Conservation (phyloP, 1,140 invertebrate genomes). For the Hycleus cichorii region DNA sequence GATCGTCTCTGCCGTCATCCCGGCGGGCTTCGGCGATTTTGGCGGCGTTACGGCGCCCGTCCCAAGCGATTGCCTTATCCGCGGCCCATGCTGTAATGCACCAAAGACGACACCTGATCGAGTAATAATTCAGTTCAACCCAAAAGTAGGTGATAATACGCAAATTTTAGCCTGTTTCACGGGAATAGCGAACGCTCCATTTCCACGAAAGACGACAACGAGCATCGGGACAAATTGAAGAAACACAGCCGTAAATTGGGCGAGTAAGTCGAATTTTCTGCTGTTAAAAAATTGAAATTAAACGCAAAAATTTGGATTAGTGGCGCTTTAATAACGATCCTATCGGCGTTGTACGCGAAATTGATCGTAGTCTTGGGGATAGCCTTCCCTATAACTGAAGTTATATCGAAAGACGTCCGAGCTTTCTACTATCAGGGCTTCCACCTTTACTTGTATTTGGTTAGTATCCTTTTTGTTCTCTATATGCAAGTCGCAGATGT, state of each 20-base stretch:
- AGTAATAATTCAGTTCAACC: conserved; percentile 15
- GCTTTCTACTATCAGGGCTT: conserved; percentile 68
- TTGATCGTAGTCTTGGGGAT: conserved; percentile 70
- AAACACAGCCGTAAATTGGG: conserved; percentile 39
- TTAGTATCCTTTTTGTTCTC: conserved; percentile 71
- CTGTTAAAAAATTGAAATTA: background rate
- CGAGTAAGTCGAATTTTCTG: conserved; percentile 36
- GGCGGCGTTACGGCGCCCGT: conserved; percentile 48
- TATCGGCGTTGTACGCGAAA: conserved; percentile 74
- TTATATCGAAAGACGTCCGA: conserved; percentile 57
- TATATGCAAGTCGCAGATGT: conserved; percentile 71
- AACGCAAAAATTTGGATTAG: conserved; percentile 29
- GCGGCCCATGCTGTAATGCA: conserved; percentile 42
- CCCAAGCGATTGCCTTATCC: conserved; percentile 47
- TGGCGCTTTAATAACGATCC: conserved; percentile 47
- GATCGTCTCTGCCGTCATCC: conserved; percentile 16
- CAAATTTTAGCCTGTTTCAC: conserved; percentile 22
- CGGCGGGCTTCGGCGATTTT: conserved; percentile 49
- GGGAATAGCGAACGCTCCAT: conserved; percentile 18
- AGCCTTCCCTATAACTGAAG: conserved; percentile 61
- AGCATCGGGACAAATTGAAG: conserved; percentile 23
- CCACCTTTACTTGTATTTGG: conserved; percentile 74
- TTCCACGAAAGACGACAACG: conserved; percentile 5
- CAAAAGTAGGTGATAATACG: background rate
- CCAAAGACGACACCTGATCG: conserved; percentile 32